Evolutionary conservation across 2,113 vertebrate genomes (phyloP), one percentile per base, ranked within the genome.

Genomic region (Clinocottus analis): DNA sequence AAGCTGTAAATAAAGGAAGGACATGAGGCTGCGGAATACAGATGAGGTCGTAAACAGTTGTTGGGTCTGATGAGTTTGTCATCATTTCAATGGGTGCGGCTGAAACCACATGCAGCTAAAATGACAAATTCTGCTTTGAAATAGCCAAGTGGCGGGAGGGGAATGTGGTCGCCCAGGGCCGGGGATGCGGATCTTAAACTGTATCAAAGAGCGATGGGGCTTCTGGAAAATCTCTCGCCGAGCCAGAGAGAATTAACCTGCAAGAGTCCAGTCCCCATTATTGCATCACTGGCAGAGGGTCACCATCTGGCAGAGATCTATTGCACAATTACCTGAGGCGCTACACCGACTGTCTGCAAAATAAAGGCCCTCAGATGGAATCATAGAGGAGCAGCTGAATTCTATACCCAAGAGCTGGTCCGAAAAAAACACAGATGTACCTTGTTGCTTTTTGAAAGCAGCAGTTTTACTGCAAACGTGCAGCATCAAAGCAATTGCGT

Each of bases 251-350:
- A 81, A 91, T 88, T 43, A 84, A 77, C 82, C 84, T 76, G 80
- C 75, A 0, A 71, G 68, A 74, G 84, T 72, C 81, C 62, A 74
- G 80, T 82, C 67, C 68, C 69, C 59, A 82, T 86, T 84, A 87
- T 79, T 67, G 73, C 72, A 64, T 72, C 73, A 35, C 82, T 80
- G 79, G 77, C 56, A 76, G 76, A 73, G 79, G 70, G 78, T 87
- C 85, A 87, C 85, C 91, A 92, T 91, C 91, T 94, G 92, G 88
- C 86, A 93, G 85, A 91, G 85, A 93, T 93, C 85, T 87, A 86
- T 84, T 84, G 85, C 83, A 83, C 84, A 89, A 88, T 91, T 89
- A 92, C 86, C 73, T 64, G 80, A 79, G 82, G 86, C 60, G 65
- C 75, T 60, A 49, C 72, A 79, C 69, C 76, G 75, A 80, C 80